phyloP scores from a whole-genome alignment of 2,888 invertebrate genomes.

The Oscheius sp. region DNA sequence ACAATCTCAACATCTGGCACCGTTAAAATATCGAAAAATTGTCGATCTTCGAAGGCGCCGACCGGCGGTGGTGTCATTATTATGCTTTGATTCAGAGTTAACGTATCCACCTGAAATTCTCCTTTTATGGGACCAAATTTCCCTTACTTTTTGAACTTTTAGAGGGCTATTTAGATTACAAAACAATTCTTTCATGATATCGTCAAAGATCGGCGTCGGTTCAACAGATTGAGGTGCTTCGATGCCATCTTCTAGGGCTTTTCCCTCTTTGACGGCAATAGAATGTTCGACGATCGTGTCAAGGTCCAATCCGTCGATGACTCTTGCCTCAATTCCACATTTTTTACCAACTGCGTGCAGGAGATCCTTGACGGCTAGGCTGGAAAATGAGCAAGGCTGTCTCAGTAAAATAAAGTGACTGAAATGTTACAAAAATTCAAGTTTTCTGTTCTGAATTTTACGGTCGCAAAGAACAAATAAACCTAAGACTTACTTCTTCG shows the following conservation, averaged over 20 bases:
- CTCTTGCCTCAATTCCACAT: constrained; percentile 68
- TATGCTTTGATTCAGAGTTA: not conserved
- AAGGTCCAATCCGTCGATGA: constrained; percentile 69
- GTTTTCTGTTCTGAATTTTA: not conserved
- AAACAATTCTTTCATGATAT: not conserved
- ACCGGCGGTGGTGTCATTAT: not conserved
- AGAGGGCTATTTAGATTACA: not conserved
- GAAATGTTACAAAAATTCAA: not conserved
- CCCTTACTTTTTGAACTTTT: not conserved
- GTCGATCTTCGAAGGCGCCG: not conserved
- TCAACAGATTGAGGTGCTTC: not conserved
- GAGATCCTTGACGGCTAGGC: constrained; percentile 67
- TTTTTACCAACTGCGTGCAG: constrained; percentile 71
- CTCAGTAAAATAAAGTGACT: not conserved
- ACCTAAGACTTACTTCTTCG: constrained; percentile 61
- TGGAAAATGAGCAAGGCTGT: constrained; percentile 35
- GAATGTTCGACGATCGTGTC: constrained; percentile 71
- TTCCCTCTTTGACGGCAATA: constrained; percentile 68
- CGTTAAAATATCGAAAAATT: not conserved
- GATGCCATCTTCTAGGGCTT: constrained; percentile 64
- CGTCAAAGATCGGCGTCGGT: not conserved
- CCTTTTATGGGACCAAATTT: not conserved
- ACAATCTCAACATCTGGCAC: not conserved
- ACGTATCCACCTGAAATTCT: not conserved
- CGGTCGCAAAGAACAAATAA: not conserved